Evolutionary conservation across 1,140 invertebrate genomes (phyloP), one percentile per base, ranked within the genome.

Genomic region (Ceratina calcarata): DNA sequence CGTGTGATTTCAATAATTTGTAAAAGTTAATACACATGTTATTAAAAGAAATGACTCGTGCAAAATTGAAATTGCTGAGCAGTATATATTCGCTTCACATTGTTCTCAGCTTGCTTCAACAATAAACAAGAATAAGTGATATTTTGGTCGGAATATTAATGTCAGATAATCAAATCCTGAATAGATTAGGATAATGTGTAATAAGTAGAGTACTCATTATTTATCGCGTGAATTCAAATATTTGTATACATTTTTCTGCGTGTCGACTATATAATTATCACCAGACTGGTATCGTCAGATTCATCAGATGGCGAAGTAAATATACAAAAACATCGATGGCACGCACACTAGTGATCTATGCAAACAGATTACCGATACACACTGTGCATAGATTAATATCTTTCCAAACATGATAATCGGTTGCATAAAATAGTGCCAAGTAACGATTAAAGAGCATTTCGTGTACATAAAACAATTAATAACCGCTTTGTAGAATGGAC

Each of bases 401-500:
- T 51, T 49, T 57, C 20, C 2, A 51, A 60, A 7, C 20, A 37
- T 58, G 32, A 58, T 32, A 18, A 32, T 22, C 10, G 32, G 8
- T 13, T 7, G 12, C 22, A 32, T 74, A 20, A 51, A 8, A 20
- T 79, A 66, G 27, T 66, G 24, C 32, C 55, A 51, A 1, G 13
- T 22, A 37, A 60, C 51, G 58, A 49, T 3, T 49, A 24, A 58
- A 51, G 6, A n/a, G 55, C 6, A n/a, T 15, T 45, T 45, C 37
- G 37, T 45, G 15, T 53, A 20, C 18, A 24, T 66, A 51, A 10
- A 67, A 12, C 6, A 12, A 22, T 51, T 24, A 64, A 69, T 49
- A 57, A 72, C 45, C 16, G 55, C 16, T 60, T 6, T 0, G 13
- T 20, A 57, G 65, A 73, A 97, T 97, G 97, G 96, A 98, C 92